Base-by-base conservation (phyloP, 37 sponge, comb jelly and placozoan genomes). In the Oopsacas minuta region DNA sequence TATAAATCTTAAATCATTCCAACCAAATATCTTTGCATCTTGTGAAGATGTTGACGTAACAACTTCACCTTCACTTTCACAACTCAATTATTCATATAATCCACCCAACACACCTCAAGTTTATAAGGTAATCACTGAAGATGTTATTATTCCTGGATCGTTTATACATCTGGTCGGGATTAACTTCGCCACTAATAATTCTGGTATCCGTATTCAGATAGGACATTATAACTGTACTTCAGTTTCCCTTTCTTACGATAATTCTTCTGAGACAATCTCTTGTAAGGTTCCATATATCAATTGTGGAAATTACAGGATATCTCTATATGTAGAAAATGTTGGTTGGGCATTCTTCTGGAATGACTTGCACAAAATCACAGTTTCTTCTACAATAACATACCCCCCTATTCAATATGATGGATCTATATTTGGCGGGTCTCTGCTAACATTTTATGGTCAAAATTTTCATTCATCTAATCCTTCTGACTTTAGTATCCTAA, bases 311-410 rank as follows among this genome's bases (percentile, higher is more conserved):
- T 88, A 94, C 82, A 35, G 88, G 25, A 35, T 88, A 22, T 36
- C 35, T 15, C 52, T 94, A 5, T 88, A 92, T 84, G 91, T 92
- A 1, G 86, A 85, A 12, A 86, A 89, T n/a, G 81, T 83, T 23
- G 94, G 94, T n/a, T 92, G 84, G 88, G 94, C 61, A 17, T 86
- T 8, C 23, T 84, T 87, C 0, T 88, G 88, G 37, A 23, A 83
- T 81, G 85, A 84, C 30, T 36, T 22, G 5, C 0, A 90, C 5
- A 0, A 23, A 12, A 52, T 89, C 0, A n/a, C 23, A 10, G 83
- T 89, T 28, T 32, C 51, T 20, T 36, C 83, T 7, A 23, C 23
- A 12, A 36, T 37, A 12, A 49, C 8, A 8, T 23, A 32, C 25
- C 20, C 52, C 15, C 36, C 51, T 37, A 15, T 15, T 0, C 81